These are phyloP conservation scores for Lophochroa leadbeateri DNA, from an alignment of 2,113 vertebrate species.

Conservation along the genomic window DNA sequence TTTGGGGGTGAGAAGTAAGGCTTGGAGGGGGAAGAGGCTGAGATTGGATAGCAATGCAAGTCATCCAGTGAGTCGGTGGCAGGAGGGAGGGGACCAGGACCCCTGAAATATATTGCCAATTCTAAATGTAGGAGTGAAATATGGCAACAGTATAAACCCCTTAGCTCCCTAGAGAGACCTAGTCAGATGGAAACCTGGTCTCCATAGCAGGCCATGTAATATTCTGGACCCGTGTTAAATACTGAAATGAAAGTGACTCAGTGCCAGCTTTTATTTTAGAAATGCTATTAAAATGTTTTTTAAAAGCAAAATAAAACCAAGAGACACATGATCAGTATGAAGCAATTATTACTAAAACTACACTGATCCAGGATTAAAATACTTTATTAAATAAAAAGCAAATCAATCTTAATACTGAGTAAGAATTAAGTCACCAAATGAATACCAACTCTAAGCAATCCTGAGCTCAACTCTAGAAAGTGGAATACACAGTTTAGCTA, in stretches of 20 bases:
- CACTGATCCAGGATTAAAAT: background rate
- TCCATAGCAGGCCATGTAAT: background rate
- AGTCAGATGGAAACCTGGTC: background rate
- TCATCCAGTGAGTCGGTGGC: background rate
- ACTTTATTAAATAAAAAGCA: conserved; percentile 13
- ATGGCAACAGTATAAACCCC: background rate
- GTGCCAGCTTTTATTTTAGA: conserved; percentile 39
- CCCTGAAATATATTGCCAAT: background rate
- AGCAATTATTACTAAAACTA: background rate
- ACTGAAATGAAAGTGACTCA: background rate
- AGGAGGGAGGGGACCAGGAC: background rate
- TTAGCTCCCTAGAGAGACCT: background rate
- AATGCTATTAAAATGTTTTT: conserved; percentile 1
- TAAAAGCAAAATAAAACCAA: conserved; percentile 26
- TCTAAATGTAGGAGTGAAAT: background rate
- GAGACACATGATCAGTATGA: conserved; percentile 25
- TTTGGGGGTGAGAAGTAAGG: background rate
- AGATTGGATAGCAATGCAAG: background rate
- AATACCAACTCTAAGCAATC: background rate
- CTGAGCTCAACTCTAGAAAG: background rate
- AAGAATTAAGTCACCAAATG: conserved; percentile 9
- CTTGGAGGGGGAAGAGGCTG: background rate
- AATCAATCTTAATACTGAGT: background rate
- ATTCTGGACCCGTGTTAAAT: background rate
- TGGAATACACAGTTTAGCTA: background rate